Conservation (phyloP, 2,113 vertebrate species). For the Empidonax alnorum region DNA sequence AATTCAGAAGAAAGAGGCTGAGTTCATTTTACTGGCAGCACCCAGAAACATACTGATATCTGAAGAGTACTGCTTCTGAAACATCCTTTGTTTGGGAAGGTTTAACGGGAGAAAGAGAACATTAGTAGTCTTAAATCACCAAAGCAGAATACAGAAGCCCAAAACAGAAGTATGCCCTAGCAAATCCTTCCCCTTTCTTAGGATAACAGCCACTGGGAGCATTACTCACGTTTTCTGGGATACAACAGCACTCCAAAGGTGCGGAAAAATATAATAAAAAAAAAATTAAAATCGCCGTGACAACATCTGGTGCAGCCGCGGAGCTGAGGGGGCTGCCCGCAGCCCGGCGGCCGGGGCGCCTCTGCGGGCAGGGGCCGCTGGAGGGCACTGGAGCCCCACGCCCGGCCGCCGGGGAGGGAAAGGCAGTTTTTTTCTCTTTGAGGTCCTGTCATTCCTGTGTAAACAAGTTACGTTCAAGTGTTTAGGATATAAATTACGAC, state of each 20-base stretch:
- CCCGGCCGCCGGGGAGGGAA: not conserved
- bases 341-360: not conserved
- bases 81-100: not conserved
- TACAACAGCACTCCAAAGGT: not conserved
- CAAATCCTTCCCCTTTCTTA: not conserved
- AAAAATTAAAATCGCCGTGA: rapidly evolving
- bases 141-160: not conserved
- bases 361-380: not conserved
- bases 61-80: not conserved
- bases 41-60: not conserved
- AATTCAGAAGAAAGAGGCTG: not conserved
- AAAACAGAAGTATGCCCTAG: not conserved
- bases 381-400: slow-evolving; percentile 66
- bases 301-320: rapidly evolving
- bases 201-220: not conserved
- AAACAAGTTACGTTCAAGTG: slow-evolving; percentile 87
- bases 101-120: not conserved
- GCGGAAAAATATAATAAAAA: too few relatives aligned
- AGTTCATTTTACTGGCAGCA: not conserved
- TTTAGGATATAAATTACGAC: slow-evolving; percentile 89
- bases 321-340: not conserved
- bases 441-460: slow-evolving; percentile 82
- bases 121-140: not conserved
- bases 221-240: not conserved
- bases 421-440: slow-evolving; percentile 68